These are phyloP conservation scores for Rhynchotus rufescens DNA, from an alignment of 2,797 vertebrate genomes.

Conservation along the genomic window DNA sequence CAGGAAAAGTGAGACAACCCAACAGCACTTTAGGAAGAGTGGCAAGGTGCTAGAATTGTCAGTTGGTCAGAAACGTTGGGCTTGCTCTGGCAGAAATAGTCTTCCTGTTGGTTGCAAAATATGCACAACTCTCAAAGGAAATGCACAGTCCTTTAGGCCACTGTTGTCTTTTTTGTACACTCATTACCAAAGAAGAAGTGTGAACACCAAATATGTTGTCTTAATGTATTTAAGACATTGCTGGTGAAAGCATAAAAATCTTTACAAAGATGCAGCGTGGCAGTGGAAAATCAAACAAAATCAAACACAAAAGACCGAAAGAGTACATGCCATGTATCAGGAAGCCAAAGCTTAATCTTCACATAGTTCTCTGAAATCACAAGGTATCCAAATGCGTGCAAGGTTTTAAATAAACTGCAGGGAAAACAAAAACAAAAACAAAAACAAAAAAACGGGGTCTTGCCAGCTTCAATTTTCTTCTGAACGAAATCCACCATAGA, in stretches of 20 bases:
- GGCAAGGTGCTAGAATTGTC: constrained; percentile 54
- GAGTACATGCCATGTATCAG: constrained; percentile 82
- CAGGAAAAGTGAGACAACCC: constrained; percentile 44
- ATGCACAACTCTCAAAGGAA: constrained; percentile 64
- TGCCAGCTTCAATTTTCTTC: constrained; percentile 82
- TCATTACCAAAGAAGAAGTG: constrained; percentile 67
- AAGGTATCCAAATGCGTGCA: constrained; percentile 86
- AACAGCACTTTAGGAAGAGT: constrained; percentile 35
- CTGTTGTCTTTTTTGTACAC: constrained; percentile 72
- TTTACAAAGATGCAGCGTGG: constrained; percentile 73
- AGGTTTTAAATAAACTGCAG: constrained; percentile 83
- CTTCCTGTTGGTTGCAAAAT: constrained; percentile 65
- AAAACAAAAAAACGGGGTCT: constrained; percentile 73
- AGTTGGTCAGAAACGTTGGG: constrained; percentile 45
- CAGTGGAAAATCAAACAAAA: constrained; percentile 82
- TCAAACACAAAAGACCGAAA: constrained; percentile 80
- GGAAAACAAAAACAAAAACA: constrained; percentile 45
- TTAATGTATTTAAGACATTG: constrained; percentile 80
- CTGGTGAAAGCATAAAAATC: constrained; percentile 81
- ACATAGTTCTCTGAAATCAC: constrained; percentile 84
- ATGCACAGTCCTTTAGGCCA: constrained; percentile 66
- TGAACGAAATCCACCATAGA: constrained; percentile 81
- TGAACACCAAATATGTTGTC: constrained; percentile 78
- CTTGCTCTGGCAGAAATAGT: constrained; percentile 59
- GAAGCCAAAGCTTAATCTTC: constrained; percentile 84